These are phyloP conservation scores for Tricholaema leucomelas DNA, from an alignment of 2,113 vertebrate species.

Conservation along the genomic window DNA sequence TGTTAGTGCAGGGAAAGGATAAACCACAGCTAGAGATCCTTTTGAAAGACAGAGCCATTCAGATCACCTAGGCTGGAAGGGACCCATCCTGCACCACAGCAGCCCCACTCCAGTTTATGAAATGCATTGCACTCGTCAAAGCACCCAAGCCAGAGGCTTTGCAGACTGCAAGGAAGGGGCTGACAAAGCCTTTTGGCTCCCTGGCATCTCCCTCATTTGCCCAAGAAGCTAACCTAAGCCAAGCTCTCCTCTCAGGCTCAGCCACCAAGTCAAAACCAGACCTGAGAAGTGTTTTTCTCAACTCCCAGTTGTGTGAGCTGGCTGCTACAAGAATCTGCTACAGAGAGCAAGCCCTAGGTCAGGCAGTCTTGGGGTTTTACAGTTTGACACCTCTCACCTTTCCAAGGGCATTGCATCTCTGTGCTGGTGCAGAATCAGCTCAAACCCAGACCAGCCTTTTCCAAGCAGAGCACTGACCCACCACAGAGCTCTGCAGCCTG, in stretches of 20 bases:
- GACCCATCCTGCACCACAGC: not conserved
- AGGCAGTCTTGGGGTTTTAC: not conserved
- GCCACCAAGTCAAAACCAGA: not conserved
- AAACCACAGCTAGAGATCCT: not conserved
- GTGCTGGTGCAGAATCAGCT: not conserved
- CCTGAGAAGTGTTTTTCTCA: not conserved
- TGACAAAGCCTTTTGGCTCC: not conserved
- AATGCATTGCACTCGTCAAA: not conserved
- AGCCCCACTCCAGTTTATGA: not conserved
- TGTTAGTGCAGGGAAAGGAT: not conserved
- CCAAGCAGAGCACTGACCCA: not conserved
- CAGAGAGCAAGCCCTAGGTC: fast-evolving
- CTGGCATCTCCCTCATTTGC: fast-evolving
- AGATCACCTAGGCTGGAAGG: not conserved
- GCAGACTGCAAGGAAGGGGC: not conserved
- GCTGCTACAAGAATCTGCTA: not conserved
- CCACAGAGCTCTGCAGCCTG: not conserved
- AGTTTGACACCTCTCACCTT: not conserved
- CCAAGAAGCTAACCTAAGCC: not conserved
- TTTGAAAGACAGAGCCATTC: not conserved
- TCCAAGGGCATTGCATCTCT: not conserved
- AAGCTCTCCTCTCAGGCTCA: not conserved
- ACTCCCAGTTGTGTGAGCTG: not conserved
- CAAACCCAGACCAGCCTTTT: not conserved
- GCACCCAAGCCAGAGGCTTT: not conserved